Evolutionary conservation across 1,140 invertebrate genomes (phyloP).

Genomic region (Panagrolaimus sp.): DNA sequence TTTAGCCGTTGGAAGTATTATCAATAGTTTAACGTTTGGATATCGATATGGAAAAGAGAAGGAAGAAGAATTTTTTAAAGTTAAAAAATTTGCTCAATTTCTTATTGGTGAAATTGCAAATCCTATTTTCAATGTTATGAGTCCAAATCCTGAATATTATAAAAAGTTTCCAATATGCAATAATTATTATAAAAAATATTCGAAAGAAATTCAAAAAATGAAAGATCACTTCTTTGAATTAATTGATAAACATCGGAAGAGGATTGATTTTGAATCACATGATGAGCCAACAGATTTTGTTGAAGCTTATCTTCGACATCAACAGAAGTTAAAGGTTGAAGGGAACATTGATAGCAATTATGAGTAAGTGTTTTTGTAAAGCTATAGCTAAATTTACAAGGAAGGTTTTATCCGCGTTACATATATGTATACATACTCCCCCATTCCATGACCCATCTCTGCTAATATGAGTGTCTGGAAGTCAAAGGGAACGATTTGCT

Average conservation of each 20-base stretch:
- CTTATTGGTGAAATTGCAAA: no score
- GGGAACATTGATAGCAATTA: background rate
- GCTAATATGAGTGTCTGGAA: no score
- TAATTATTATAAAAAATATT: background rate
- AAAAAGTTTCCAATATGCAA: constrained; percentile 5
- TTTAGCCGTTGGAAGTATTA: constrained; percentile 22
- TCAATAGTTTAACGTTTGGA: constrained; percentile 20
- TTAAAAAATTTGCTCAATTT: no score
- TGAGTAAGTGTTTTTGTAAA: background rate
- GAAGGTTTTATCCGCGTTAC: no score
- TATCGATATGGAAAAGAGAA: constrained; percentile 11
- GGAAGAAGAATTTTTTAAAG: no score
- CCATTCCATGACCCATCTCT: no score
- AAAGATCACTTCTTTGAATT: background rate
- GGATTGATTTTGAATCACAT: background rate
- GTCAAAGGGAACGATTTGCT: no score
- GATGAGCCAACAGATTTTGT: constrained; percentile 27
- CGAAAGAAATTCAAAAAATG: background rate
- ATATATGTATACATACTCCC: no score
- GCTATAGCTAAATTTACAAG: no score
- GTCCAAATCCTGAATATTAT: background rate
- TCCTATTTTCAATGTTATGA: background rate
- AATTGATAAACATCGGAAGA: constrained; percentile 19
- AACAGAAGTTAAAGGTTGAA: constrained; percentile 3
- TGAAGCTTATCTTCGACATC: constrained; percentile 21